phyloP scores from a whole-genome alignment of 2,888 invertebrate species.

The Parnassius smintheus region DNA sequence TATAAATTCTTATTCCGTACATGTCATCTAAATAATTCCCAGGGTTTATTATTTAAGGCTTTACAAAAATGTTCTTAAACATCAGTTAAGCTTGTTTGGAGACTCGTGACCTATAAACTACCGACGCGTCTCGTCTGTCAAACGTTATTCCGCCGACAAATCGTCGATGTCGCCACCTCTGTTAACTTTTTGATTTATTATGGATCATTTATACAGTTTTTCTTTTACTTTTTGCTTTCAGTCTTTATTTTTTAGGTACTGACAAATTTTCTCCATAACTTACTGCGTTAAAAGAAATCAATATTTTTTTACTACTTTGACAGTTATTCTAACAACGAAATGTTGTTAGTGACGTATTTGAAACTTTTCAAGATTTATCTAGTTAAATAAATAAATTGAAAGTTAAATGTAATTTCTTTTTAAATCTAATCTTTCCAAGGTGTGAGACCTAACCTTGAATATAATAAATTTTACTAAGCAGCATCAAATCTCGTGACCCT shows the following conservation, averaged over 20 bases:
- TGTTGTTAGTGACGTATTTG: too few relatives aligned
- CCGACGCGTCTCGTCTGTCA: slow-evolving; percentile 47
- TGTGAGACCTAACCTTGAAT: too few relatives aligned
- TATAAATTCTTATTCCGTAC: too few relatives aligned
- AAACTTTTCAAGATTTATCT: too few relatives aligned
- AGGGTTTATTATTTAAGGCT: slow-evolving; percentile 7
- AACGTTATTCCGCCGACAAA: slow-evolving; percentile 58
- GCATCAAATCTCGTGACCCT: too few relatives aligned
- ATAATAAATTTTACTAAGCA: too few relatives aligned
- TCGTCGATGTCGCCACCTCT: slow-evolving; percentile 46
- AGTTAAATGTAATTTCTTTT: too few relatives aligned
- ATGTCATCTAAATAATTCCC: neutral
- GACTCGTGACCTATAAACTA: slow-evolving; percentile 48
- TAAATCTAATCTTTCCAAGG: too few relatives aligned
- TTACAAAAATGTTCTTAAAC: slow-evolving; percentile 8
- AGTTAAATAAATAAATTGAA: too few relatives aligned
- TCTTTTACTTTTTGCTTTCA: slow-evolving; percentile 29
- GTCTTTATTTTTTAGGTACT: slow-evolving; percentile 6
- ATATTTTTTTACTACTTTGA: too few relatives aligned
- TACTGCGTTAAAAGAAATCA: too few relatives aligned
- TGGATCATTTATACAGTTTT: slow-evolving; percentile 60
- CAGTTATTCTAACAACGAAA: too few relatives aligned
- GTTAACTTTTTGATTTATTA: slow-evolving; percentile 67
- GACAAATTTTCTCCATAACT: neutral
- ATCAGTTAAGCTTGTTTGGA: slow-evolving; percentile 25